Conservation (phyloP, 2,113 vertebrate species). For the Acanthisitta chloris region DNA sequence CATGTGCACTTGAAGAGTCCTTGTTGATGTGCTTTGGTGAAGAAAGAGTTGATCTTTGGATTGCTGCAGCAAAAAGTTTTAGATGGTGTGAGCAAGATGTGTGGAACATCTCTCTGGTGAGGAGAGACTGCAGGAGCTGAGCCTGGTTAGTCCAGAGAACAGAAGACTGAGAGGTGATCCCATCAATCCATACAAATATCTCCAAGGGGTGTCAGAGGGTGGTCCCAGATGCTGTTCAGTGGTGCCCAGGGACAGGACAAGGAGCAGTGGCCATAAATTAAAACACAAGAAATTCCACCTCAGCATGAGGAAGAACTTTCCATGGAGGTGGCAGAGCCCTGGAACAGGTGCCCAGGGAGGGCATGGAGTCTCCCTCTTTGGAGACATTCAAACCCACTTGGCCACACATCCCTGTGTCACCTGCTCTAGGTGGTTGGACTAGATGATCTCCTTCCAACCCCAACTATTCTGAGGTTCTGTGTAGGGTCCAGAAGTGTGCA, state of each 20-base stretch:
- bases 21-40: not conserved
- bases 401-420: not conserved
- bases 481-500: not conserved
- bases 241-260: not conserved
- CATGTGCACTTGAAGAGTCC: accelerated
- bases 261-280: not conserved
- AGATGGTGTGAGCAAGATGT: not conserved
- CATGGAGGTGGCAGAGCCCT: not conserved
- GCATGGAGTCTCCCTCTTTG: not conserved
- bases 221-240: not conserved
- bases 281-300: not conserved
- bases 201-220: not conserved
- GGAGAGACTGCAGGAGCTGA: not conserved
- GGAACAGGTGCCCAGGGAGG: not conserved
- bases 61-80: not conserved
- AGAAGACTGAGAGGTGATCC: not conserved
- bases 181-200: not conserved
- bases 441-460: not conserved
- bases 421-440: not conserved
- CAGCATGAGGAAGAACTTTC: not conserved
- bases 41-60: not conserved
- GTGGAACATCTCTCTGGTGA: not conserved
- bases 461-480: not conserved
- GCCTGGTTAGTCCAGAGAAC: not conserved
- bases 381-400: not conserved